phyloP scores from a whole-genome alignment of 2,113 vertebrate genomes.

The Pteruthius melanotis region DNA sequence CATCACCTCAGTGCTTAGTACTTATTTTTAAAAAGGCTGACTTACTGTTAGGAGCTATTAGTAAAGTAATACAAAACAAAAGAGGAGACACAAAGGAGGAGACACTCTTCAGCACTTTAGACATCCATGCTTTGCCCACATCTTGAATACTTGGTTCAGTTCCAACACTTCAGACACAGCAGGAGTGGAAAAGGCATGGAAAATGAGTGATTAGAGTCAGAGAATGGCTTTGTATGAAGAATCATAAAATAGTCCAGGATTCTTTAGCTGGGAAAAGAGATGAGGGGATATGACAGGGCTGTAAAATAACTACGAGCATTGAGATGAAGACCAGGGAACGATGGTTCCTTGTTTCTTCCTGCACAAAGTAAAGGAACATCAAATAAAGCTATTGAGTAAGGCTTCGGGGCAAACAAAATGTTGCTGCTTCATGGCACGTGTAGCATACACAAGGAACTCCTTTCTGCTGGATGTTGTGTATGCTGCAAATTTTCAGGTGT shows the following conservation, averaged over 20 bases:
- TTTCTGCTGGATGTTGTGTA: not conserved
- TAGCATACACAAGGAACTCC: not conserved
- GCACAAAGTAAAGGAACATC: not conserved
- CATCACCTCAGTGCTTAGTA: not conserved
- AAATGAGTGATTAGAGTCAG: conserved; percentile 18
- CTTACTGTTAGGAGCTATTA: conserved; percentile 29
- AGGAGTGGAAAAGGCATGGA: conserved; percentile 27
- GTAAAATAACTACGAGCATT: not conserved
- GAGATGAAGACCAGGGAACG: not conserved
- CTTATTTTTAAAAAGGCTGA: not conserved
- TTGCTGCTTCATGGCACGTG: not conserved
- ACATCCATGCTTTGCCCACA: conserved; percentile 7
- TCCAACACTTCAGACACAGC: conserved; percentile 39
- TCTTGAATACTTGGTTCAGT: conserved; percentile 22
- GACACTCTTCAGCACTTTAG: conserved; percentile 14
- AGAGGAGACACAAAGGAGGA: not conserved
- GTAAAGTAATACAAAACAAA: conserved; percentile 39
- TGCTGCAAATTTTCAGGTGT: not conserved
- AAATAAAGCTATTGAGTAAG: not conserved
- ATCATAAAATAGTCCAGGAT: not conserved
- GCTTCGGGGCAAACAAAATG: not conserved
- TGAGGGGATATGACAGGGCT: not conserved
- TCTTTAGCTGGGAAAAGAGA: conserved; percentile 6
- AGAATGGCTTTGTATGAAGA: not conserved
- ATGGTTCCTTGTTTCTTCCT: not conserved